Conservation (phyloP, 2,888 invertebrate species). For the Callinectes sapidus region DNA sequence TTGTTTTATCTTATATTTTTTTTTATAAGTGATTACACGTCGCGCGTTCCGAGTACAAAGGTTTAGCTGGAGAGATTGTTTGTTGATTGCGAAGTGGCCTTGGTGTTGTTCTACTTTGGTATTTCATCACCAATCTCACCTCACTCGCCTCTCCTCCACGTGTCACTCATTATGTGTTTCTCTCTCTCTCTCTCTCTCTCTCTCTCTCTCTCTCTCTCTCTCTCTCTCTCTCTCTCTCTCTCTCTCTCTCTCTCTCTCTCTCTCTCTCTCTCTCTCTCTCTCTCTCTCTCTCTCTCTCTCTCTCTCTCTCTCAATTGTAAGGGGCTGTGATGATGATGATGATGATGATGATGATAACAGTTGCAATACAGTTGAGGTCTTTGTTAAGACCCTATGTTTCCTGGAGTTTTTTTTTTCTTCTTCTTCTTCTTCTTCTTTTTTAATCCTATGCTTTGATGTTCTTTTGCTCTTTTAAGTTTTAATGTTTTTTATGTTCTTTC, state of each 20-base stretch:
- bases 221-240: too few species aligned
- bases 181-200: too few species aligned
- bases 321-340: background rate
- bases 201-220: too few species aligned
- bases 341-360: background rate
- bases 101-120: background rate
- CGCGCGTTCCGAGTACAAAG: background rate
- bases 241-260: background rate
- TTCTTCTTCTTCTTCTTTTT: too few species aligned
- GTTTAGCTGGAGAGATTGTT: background rate
- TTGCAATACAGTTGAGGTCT: too few species aligned
- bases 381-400: background rate
- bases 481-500: too few species aligned
- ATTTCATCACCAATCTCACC: background rate
- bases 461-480: too few species aligned
- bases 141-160: background rate
- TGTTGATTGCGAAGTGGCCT: background rate
- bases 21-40: too few species aligned
- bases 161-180: background rate
- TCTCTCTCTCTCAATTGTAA: background rate
- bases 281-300: constrained; percentile 32
- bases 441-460: too few species aligned
- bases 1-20: too few species aligned
- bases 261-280: background rate
- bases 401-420: background rate